Percentiles rank a stretch among this genome's conserved stretches.
These are phyloP conservation scores for Pristis pectinata DNA, from an alignment of 2,797 vertebrate species.

Conservation along the genomic window DNA sequence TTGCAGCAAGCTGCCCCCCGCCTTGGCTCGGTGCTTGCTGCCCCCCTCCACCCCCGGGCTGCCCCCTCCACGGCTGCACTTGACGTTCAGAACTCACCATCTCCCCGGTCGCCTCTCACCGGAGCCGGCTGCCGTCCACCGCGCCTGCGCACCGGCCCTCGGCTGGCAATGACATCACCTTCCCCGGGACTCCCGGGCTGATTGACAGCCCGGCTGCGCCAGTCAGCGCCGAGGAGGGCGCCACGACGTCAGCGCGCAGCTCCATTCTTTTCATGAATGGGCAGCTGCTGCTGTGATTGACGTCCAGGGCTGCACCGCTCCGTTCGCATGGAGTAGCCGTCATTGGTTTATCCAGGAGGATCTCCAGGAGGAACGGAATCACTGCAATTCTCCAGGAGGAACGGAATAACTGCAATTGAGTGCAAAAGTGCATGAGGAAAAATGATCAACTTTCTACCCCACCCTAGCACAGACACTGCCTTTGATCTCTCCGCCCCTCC, in stretches of 20 bases:
- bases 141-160: neutral
- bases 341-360: neutral
- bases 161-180: neutral
- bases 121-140: no score
- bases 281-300: neutral
- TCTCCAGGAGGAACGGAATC: no score
- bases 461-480: no score
- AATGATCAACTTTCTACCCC: no score
- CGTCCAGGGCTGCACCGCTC: neutral
- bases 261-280: neutral
- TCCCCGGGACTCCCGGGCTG: neutral
- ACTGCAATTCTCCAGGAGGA: no score
- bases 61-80: no score
- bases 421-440: no score
- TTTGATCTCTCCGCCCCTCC: no score
- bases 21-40: neutral
- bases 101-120: neutral
- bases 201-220: neutral
- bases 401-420: no score
- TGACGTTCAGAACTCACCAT: neutral
- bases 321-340: neutral
- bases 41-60: neutral
- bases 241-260: neutral
- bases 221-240: neutral
- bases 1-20: neutral